Evolutionary conservation across 1,140 invertebrate species (phyloP).

Genomic region (Calliphora vicina): DNA sequence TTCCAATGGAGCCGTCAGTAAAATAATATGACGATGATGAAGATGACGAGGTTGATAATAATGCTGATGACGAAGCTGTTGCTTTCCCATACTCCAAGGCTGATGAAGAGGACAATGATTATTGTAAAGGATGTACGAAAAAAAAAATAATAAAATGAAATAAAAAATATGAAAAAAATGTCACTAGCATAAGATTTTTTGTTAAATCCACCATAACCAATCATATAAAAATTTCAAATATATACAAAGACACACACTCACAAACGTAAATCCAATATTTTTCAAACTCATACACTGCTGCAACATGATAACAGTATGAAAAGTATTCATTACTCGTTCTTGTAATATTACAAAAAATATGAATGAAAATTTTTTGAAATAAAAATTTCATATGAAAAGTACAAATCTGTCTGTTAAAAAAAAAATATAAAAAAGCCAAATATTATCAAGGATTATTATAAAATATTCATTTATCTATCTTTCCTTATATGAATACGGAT

Average conservation of each 20-base stretch:
- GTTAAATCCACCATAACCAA: constrained; percentile 16
- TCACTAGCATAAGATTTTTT: constrained; percentile 1
- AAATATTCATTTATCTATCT: background rate
- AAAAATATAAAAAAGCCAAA: background rate
- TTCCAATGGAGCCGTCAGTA: background rate
- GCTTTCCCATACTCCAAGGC: background rate
- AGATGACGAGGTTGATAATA: background rate
- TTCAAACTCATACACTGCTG: background rate
- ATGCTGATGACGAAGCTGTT: background rate
- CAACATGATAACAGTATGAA: background rate
- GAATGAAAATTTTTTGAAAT: background rate
- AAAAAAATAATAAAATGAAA: background rate
- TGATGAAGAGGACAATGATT: background rate
- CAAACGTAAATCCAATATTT: background rate
- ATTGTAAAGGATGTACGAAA: background rate
- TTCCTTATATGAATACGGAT: background rate
- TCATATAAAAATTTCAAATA: background rate
- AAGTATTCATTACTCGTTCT: background rate
- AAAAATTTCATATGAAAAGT: background rate
- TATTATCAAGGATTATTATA: background rate
- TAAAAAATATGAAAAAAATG: background rate
- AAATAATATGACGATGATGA: background rate
- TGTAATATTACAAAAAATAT: background rate
- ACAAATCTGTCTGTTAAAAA: background rate
- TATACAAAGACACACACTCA: background rate